A percentile compares a stretch with the other conserved stretches of the same genome.
Conservation (phyloP, 2,797 vertebrate species). For the Alca torda region DNA sequence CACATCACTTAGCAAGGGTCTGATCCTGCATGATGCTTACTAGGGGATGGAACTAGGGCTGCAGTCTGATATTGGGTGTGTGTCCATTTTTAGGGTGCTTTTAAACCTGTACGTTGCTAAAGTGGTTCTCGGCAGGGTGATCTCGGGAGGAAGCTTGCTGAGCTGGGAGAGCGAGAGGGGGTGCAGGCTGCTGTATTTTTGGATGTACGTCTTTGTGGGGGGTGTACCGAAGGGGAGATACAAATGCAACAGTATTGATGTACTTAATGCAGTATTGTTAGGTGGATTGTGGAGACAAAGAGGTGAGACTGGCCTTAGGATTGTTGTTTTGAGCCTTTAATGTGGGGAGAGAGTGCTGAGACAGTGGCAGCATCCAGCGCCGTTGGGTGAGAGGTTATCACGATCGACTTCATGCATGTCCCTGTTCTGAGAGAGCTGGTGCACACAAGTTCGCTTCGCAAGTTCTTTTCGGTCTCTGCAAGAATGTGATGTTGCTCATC, state of each 20-base stretch:
- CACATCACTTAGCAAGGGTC: background rate
- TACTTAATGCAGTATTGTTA: background rate
- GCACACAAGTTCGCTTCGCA: fast-evolving
- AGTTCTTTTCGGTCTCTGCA: background rate
- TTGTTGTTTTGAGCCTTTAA: background rate
- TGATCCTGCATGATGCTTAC: background rate
- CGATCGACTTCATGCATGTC: fast-evolving
- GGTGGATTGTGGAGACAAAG: background rate
- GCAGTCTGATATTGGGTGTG: fast-evolving
- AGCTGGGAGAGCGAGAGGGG: background rate
- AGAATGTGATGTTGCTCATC: background rate
- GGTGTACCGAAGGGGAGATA: background rate
- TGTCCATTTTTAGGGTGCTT: background rate
- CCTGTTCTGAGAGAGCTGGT: background rate
- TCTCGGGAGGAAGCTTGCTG: background rate
- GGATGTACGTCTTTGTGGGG: background rate
- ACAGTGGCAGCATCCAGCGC: fast-evolving
- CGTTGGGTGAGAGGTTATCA: background rate
- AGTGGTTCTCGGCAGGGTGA: background rate
- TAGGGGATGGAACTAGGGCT: background rate
- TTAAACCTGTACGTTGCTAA: background rate
- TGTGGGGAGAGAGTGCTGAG: fast-evolving
- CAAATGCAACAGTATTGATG: background rate
- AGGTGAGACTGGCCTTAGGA: background rate
- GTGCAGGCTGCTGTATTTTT: background rate